phyloP scores from a whole-genome alignment of 2,797 vertebrate genomes.

The Hemibagrus guttatus region DNA sequence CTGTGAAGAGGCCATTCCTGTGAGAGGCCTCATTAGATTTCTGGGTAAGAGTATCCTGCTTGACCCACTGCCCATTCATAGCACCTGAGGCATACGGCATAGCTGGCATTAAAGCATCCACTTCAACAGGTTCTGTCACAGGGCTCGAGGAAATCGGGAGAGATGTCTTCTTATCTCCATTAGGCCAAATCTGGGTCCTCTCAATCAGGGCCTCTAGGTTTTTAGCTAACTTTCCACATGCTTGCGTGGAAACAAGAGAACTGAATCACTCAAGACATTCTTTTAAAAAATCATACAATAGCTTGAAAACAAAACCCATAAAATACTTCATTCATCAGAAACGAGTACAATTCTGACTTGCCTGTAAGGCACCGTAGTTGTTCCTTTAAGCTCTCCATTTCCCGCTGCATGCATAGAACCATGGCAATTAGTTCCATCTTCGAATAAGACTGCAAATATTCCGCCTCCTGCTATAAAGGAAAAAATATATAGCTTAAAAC shows the following conservation, averaged over 20 bases:
- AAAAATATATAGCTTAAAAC: conserved; percentile 21
- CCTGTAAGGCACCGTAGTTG: conserved; percentile 69
- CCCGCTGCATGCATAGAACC: conserved; percentile 66
- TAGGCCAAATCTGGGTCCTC: conserved; percentile 58
- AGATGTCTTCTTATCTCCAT: conserved; percentile 49
- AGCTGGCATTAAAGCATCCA: conserved; percentile 45
- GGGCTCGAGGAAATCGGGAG: conserved; percentile 38
- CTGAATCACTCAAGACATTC: conserved; percentile 13
- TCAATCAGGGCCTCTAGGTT: conserved; percentile 65
- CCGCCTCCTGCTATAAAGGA: conserved; percentile 52
- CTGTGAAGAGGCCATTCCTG: conserved; percentile 54
- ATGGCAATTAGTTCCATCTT: conserved; percentile 65
- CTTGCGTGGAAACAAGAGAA: conserved; percentile 40
- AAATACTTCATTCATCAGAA: neutral
- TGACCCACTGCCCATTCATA: conserved; percentile 57
- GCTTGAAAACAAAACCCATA: neutral
- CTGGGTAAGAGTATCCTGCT: conserved; percentile 47
- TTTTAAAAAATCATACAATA: neutral
- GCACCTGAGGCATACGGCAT: conserved; percentile 46
- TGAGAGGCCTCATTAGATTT: conserved; percentile 50
- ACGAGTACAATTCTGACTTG: conserved; percentile 24
- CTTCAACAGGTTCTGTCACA: conserved; percentile 28
- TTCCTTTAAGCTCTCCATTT: conserved; percentile 67
- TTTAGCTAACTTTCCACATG: conserved; percentile 66
- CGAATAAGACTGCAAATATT: conserved; percentile 62